Evolutionary conservation across 2,797 vertebrate species (phyloP), one percentile per base, ranked within the genome.

Genomic region (Myoxocephalus aenaeus): DNA sequence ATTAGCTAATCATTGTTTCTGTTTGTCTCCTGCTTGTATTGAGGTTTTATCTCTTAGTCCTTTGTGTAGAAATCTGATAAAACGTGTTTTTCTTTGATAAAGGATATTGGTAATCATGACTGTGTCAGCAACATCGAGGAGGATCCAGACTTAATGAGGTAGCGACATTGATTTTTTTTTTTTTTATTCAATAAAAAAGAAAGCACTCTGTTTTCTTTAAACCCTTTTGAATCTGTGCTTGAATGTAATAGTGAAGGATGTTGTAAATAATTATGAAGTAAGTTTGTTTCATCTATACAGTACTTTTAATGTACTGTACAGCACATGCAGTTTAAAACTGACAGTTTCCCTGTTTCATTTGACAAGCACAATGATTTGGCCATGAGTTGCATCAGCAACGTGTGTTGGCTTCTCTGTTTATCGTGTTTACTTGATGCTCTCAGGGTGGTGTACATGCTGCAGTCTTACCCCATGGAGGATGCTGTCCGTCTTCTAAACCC

Each of bases 361-460:
- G 6, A 29, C 9, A 67, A 32, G 32, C 34, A 18, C 13, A 40
- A 10, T 50, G 20, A 34, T 20, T 8, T 3, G 20, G 1, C 1
- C 2, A 53, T 20, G 1, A 61, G 7, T n/a, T 25, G 5, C 0
- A 29, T 29, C 4, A 3, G 20, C 5, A 36, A 18, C 46, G 22
- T 42, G 13, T 70, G 9, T 36, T 1, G 0, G 14, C 3, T 18
- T 51, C 2, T 44, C 7, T 50, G 2, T 53, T 27, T 20, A 22
- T 34, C 68, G 17, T 53, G 20, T 46, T 65, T 4, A 10, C 66
- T 40, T 46, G 46, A 53, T 66, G 29, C 40, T 44, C 13, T 40
- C 71, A 99, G 98, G 92, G 95, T 96, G 65, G 92, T 98, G 15
- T 97, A 98, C 90, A 94, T 99, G 2, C 96, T 99, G 56, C 96